Base-by-base conservation (phyloP, 2,888 invertebrate species). In the Chrysopilus asiliformis region DNA sequence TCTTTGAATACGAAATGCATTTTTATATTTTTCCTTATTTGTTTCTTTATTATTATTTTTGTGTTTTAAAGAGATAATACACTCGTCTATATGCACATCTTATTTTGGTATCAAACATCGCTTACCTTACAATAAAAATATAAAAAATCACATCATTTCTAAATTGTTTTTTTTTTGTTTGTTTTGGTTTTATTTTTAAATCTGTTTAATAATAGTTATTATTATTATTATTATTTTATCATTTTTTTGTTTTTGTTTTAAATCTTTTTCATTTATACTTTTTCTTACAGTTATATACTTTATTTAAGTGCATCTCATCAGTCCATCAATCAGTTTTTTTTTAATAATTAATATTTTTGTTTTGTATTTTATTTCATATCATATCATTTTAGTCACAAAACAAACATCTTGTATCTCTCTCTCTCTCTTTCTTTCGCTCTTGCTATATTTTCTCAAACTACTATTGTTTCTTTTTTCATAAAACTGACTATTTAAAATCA, bases 101-200 rank as follows among this genome's bases (percentile, higher is more conserved):
- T 41, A 38, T 42, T 42, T 42, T 42, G 41, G 41, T 42, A 42
- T 42, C 33, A 38, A 41, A 41, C 35, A 36, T 32, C 38, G 38
- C 38, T 36, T 38, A 41, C 25, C 36, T 41, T 36, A 38, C 38
- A 42, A 41, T 42, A 42, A 39, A 42, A 42, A 42, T 42, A 42
- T 42, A 42, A 41, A 42, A 37, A 42, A 42, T 42, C 41, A 42
- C 41, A 42, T 42, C 39, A 39, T 39, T 42, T 42, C 38, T 42
- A 39, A 39, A 36, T 42, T 36, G 24, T 41, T 38, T 31, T 38
- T 38, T 33, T 41, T 33, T 36, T 38, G n/a, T n/a, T n/a, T n/a
- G n/a, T n/a, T n/a, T n/a, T n/a, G n/a, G n/a, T n/a, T n/a, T n/a
- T n/a, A n/a, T n/a, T n/a, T n/a, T n/a, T n/a, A n/a, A n/a, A n/a